phyloP scores from a whole-genome alignment of 2,888 invertebrate species.

The Esperia sulphurella region DNA sequence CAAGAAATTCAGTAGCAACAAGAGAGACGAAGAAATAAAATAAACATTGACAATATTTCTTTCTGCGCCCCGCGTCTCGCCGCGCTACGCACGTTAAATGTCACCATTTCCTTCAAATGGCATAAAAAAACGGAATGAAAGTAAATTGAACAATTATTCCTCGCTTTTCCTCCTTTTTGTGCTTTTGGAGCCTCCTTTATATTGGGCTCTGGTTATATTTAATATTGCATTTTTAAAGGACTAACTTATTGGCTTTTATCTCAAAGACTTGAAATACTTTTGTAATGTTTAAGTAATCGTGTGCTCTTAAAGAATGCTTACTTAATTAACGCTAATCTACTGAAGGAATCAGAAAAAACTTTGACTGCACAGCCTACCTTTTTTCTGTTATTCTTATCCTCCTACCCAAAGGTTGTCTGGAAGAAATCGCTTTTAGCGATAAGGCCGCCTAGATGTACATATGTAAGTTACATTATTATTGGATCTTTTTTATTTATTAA shows the following conservation, averaged over 20 bases:
- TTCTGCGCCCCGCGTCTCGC: not conserved
- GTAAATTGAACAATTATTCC: slow-evolving; percentile 27
- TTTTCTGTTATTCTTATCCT: too few species aligned
- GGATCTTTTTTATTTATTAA: too few species aligned
- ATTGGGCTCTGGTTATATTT: slow-evolving; percentile 8
- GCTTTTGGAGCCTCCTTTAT: slow-evolving; percentile 1
- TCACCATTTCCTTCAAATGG: slow-evolving; percentile 8
- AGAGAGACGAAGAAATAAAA: not conserved
- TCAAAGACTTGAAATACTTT: too few species aligned
- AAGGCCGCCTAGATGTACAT: too few species aligned
- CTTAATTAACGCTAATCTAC: too few species aligned
- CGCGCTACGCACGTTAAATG: not conserved
- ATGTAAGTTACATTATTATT: too few species aligned
- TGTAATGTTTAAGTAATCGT: too few species aligned
- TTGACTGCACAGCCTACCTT: too few species aligned
- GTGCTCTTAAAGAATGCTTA: too few species aligned
- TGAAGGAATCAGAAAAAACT: too few species aligned
- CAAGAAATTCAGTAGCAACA: not conserved
- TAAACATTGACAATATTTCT: not conserved
- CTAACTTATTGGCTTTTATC: not conserved
- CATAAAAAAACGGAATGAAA: slow-evolving; percentile 16
- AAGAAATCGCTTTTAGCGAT: too few species aligned
- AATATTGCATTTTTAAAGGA: slow-evolving; percentile 13
- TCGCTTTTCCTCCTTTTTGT: slow-evolving; percentile 6
- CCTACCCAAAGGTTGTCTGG: too few species aligned